These are phyloP conservation scores for Amphipyra berbera DNA, from an alignment of 2,888 invertebrate genomes.

Conservation along the genomic window DNA sequence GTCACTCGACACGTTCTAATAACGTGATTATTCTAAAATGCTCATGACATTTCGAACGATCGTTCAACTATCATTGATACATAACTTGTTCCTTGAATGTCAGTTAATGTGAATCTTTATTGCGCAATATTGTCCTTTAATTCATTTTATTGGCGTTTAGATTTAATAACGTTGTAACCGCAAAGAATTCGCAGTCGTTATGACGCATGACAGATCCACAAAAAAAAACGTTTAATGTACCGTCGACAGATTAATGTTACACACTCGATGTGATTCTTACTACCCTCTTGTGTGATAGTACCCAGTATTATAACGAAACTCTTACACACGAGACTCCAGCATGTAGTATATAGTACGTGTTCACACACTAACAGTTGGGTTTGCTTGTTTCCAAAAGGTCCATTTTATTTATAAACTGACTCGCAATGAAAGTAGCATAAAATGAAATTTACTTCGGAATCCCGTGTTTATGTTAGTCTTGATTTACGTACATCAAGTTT, in stretches of 20 bases:
- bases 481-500: conserved; percentile 66
- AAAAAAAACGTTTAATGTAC: conserved; percentile 20
- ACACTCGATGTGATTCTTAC: conserved; percentile 47
- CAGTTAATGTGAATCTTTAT: conserved; percentile 26
- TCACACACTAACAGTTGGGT: conserved; percentile 67
- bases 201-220: conserved; percentile 44
- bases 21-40: not conserved
- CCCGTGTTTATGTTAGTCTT: conserved; percentile 52
- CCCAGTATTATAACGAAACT: conserved; percentile 48
- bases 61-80: not conserved
- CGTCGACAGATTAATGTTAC: conserved; percentile 29
- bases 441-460: conserved; percentile 42
- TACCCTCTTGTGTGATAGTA: conserved; percentile 63
- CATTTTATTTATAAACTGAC: conserved; percentile 57
- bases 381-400: conserved; percentile 60
- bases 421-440: conserved; percentile 61
- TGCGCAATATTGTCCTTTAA: conserved; percentile 23
- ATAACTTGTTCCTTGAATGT: conserved; percentile 48
- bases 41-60: not conserved
- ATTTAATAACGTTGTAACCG: conserved; percentile 41
- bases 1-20: not conserved
- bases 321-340: conserved; percentile 56
- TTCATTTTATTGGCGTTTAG: conserved; percentile 31
- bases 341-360: conserved; percentile 61
- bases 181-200: conserved; percentile 31